Percentiles rank a stretch among this genome's conserved stretches.
Conservation (phyloP, 2,113 vertebrate species). For the Campylorhamphus procurvoides region DNA sequence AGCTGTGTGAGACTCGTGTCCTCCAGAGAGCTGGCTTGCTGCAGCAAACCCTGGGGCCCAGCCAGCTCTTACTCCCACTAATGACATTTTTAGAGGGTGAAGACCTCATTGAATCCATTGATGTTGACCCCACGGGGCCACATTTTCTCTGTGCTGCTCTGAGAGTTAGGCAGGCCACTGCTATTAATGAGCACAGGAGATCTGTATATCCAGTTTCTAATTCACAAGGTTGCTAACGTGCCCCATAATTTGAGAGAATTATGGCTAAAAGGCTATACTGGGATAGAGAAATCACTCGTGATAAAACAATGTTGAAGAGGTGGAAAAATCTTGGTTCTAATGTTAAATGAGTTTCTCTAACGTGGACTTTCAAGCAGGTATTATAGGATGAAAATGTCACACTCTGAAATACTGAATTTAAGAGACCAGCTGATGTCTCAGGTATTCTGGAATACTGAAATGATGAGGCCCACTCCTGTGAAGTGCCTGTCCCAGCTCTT, state of each 20-base stretch:
- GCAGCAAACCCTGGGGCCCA: not conserved
- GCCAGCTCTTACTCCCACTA: conserved; percentile 48
- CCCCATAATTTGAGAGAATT: conserved; percentile 62
- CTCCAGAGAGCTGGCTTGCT: not conserved
- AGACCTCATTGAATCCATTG: conserved; percentile 50
- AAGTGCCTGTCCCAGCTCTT: conserved; percentile 11
- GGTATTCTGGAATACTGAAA: not conserved
- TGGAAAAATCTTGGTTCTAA: conserved; percentile 29
- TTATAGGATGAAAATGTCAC: conserved; percentile 41
- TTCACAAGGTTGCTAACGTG: conserved; percentile 19
- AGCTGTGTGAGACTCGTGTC: not conserved
- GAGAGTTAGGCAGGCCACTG: conserved; percentile 48
- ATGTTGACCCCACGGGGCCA: conserved; percentile 40
- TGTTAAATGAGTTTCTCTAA: conserved; percentile 34
- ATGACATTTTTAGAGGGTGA: conserved; percentile 64
- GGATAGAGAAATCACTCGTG: conserved; percentile 18
- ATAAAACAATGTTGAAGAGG: conserved; percentile 46
- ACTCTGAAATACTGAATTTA: conserved; percentile 2
- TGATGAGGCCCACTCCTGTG: not conserved
- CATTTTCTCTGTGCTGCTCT: conserved; percentile 38
- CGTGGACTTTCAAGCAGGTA: not conserved
- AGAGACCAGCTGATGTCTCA: not conserved
- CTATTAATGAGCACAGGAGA: conserved; percentile 58
- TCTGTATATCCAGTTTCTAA: conserved; percentile 45
- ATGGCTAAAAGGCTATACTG: conserved; percentile 24